Conservation (phyloP, 2,797 vertebrate species). For the Sebastes oblongus region DNA sequence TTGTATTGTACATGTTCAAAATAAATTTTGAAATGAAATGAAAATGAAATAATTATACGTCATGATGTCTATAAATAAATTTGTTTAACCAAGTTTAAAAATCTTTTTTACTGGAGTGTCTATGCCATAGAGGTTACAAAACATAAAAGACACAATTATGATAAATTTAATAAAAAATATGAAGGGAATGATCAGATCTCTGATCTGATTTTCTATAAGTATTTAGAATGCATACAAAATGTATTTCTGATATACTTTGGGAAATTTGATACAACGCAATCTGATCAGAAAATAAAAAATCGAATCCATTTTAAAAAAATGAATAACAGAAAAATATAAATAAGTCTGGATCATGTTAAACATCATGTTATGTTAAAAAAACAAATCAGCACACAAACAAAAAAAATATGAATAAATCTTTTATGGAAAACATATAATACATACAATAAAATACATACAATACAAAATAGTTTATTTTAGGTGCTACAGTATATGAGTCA, state of each 20-base stretch:
- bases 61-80: background rate
- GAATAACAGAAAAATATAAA: background rate
- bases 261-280: background rate
- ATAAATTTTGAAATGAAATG: no score
- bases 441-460: background rate
- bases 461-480: background rate
- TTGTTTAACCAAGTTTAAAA: background rate
- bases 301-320: background rate
- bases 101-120: background rate
- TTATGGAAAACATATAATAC: conserved; percentile 8
- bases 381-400: background rate
- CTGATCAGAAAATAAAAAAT: background rate
- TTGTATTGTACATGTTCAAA: no score
- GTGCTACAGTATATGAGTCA: background rate
- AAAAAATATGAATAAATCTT: background rate
- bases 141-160: background rate
- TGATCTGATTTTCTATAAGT: background rate
- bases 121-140: no score
- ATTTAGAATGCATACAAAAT: background rate
- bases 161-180: background rate
- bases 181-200: background rate
- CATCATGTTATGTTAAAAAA: background rate
- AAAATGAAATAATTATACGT: background rate
- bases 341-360: no score
- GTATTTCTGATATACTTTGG: background rate